Percentiles rank a stretch among this genome's conserved stretches.
phyloP scores from a whole-genome alignment of 2,113 vertebrate genomes.

The Pseudorasbora parva region DNA sequence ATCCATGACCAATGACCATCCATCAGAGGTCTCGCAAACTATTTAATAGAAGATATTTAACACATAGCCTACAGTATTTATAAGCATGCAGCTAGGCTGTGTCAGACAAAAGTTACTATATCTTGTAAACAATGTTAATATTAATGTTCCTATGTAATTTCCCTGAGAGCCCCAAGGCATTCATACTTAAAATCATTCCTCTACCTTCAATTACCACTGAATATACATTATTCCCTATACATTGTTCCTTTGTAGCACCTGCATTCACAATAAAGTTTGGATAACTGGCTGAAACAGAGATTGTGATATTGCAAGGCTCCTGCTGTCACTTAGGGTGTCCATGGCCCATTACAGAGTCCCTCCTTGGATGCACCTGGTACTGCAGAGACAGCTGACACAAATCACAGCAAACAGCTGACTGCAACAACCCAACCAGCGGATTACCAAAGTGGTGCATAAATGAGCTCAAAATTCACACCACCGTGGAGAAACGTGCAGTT shows the following conservation, averaged over 20 bases:
- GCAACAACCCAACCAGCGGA: neutral
- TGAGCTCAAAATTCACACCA: neutral
- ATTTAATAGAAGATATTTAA: neutral
- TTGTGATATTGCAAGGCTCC: neutral
- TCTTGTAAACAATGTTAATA: neutral
- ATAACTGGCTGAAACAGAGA: neutral
- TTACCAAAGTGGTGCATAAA: conserved; percentile 1
- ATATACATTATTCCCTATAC: neutral
- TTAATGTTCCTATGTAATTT: too few relatives aligned
- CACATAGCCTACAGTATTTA: too few relatives aligned
- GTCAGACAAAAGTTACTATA: too few relatives aligned
- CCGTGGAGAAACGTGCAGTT: neutral
- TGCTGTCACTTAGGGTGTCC: conserved; percentile 12
- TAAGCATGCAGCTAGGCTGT: too few relatives aligned
- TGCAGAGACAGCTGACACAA: conserved; percentile 33
- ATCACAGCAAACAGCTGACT: conserved; percentile 46
- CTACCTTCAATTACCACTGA: neutral
- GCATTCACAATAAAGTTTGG: conserved; percentile 1
- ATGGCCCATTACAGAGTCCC: neutral
- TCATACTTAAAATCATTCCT: neutral
- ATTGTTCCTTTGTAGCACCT: neutral
- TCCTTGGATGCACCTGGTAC: conserved; percentile 37
- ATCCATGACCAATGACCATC: neutral
- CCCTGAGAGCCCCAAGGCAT: neutral
- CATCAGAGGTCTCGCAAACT: neutral